Conservation (phyloP, 1,140 invertebrate species). For the Ips typographus region DNA sequence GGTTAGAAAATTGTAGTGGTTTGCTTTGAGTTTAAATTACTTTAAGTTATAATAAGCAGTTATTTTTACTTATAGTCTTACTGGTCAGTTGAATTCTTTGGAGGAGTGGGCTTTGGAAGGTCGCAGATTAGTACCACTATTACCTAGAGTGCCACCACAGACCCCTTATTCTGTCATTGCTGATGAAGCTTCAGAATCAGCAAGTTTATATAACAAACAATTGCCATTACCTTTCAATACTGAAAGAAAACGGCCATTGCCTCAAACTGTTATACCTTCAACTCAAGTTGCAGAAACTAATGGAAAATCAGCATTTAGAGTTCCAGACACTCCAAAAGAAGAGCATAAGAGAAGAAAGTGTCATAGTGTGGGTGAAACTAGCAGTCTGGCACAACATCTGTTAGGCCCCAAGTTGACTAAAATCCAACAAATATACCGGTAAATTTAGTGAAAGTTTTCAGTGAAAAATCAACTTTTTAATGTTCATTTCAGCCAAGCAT, state of each 20-base stretch:
- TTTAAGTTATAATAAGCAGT: too few species aligned
- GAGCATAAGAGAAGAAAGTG: conserved; percentile 49
- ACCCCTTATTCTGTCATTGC: conserved; percentile 82
- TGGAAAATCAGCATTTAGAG: conserved; percentile 40
- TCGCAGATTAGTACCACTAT: conserved; percentile 73
- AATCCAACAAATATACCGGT: conserved; percentile 52
- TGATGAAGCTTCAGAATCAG: conserved; percentile 63
- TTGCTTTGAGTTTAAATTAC: conserved; percentile 1
- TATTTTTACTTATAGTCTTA: conserved; percentile 36
- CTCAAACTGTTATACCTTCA: conserved; percentile 17
- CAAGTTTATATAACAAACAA: conserved; percentile 55
- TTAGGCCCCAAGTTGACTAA: conserved; percentile 48
- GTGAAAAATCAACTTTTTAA: too few species aligned
- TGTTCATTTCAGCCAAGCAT: conserved; percentile 20
- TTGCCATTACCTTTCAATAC: conserved; percentile 50
- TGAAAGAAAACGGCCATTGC: conserved; percentile 44
- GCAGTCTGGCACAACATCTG: conserved; percentile 46
- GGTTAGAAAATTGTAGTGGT: neutral
- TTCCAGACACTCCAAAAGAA: conserved; percentile 45
- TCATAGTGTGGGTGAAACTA: conserved; percentile 40
- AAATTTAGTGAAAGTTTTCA: neutral
- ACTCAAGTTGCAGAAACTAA: conserved; percentile 28
- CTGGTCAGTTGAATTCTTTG: conserved; percentile 71
- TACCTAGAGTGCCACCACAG: conserved; percentile 78
- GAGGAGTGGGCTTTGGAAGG: conserved; percentile 88